These are phyloP conservation scores for Erebia epiphron DNA, from an alignment of 2,888 invertebrate species.

Conservation along the genomic window DNA sequence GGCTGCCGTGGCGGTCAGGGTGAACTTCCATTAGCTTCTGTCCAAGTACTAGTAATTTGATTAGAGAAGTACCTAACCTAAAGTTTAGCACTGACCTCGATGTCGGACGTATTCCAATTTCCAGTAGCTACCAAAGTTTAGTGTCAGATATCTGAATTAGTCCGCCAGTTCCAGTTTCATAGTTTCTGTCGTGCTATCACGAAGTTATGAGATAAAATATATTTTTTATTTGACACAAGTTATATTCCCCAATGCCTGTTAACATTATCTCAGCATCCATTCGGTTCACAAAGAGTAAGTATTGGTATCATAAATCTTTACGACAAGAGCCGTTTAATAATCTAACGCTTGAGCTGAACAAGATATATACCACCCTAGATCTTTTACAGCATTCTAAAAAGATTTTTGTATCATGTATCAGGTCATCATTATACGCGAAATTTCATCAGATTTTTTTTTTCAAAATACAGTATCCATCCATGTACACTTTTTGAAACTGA, in stretches of 20 bases:
- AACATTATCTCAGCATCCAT: constrained; percentile 19
- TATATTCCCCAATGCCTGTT: constrained; percentile 11
- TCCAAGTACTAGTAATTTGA: not conserved
- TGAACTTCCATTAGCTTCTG: too few relatives aligned
- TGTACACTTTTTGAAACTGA: too few relatives aligned
- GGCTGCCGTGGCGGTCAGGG: too few relatives aligned
- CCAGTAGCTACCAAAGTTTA: constrained; percentile 20
- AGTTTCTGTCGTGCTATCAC: constrained; percentile 10
- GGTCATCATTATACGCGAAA: not conserved
- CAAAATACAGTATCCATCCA: too few relatives aligned
- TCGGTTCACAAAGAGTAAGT: constrained; percentile 53
- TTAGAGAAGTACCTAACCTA: not conserved
- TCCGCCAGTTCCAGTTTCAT: constrained; percentile 16
- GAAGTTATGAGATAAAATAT: not conserved
- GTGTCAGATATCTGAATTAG: constrained; percentile 21
- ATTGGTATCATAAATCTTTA: constrained; percentile 71
- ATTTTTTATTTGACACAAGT: not conserved
- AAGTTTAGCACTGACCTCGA: constrained; percentile 1
- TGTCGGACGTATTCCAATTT: not conserved
- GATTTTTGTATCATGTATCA: constrained; percentile 4
- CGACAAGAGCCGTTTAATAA: constrained; percentile 65
- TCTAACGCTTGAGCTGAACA: constrained; percentile 63
- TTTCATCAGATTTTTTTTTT: too few relatives aligned
- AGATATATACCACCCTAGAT: constrained; percentile 62
- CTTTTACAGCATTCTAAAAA: constrained; percentile 49